Evolutionary conservation across 92 coral and sea anemone genomes (phyloP).

Genomic region (Actinernus sp.): DNA sequence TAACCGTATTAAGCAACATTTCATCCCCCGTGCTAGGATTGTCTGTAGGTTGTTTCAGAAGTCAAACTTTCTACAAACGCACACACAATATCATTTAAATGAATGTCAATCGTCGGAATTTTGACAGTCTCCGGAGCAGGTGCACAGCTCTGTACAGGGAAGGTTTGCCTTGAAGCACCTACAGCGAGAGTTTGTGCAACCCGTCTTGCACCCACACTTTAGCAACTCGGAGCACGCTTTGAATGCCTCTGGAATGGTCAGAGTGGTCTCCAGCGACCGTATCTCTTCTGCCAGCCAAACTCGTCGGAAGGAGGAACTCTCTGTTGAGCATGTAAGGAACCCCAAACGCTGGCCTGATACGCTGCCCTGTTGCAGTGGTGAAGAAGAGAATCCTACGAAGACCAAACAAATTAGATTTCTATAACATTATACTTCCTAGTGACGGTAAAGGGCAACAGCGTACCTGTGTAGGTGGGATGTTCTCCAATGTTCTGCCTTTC

Average conservation of each 20-base stretch:
- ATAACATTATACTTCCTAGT: too few species aligned
- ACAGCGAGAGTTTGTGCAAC: not conserved
- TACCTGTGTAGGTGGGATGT: slow-evolving; percentile 50
- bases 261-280: not conserved
- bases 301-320: not conserved
- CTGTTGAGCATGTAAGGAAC: not conserved
- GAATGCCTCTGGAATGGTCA: not conserved
- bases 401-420: too few species aligned
- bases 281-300: not conserved
- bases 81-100: too few species aligned
- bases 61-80: too few species aligned
- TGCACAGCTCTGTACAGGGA: not conserved
- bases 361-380: not conserved
- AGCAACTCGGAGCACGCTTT: not conserved
- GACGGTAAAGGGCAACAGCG: not conserved
- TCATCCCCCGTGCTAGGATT: too few species aligned
- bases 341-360: not conserved
- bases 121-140: not conserved
- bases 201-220: too few species aligned
- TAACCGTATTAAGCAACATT: too few species aligned
- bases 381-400: not conserved
- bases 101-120: too few species aligned
- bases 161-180: not conserved
- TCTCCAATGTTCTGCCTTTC: slow-evolving; percentile 15
- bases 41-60: too few species aligned